A percentile compares a stretch with the other conserved stretches of the same genome.
These are phyloP conservation scores for Hirtodrosophila duncani DNA, from an alignment of 2,888 invertebrate species.

Conservation along the genomic window DNA sequence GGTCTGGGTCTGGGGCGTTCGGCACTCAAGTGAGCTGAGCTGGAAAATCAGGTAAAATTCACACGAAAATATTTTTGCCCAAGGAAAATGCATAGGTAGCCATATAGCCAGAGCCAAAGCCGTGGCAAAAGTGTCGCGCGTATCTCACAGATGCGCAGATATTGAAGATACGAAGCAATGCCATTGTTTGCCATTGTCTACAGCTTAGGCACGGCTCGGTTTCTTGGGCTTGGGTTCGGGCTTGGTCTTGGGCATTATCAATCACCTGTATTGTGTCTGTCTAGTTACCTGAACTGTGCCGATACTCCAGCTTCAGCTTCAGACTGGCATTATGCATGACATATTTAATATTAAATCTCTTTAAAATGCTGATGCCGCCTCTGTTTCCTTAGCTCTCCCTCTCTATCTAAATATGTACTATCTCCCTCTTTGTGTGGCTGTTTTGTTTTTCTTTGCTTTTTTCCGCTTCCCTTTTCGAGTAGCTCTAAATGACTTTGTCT, in stretches of 20 bases:
- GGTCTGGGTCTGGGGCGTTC: constrained; percentile 10
- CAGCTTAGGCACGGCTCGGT: constrained; percentile 25
- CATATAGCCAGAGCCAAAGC: no score
- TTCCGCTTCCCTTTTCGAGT: constrained; percentile 19
- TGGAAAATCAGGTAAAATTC: constrained; percentile 67
- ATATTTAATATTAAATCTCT: constrained; percentile 42
- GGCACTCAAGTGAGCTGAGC: constrained; percentile 39
- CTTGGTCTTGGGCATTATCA: constrained; percentile 51
- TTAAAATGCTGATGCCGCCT: constrained; percentile 27
- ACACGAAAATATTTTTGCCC: constrained; percentile 42
- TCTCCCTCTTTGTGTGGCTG: constrained; percentile 9
- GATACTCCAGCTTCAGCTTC: constrained; percentile 4
- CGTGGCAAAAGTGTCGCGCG: constrained; percentile 39
- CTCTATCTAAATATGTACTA: constrained; percentile 22
- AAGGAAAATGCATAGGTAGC: constrained; percentile 25
- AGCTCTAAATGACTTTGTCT: constrained; percentile 39
- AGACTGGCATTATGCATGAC: constrained; percentile 27
- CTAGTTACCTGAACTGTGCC: constrained; percentile 31
- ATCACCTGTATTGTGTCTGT: constrained; percentile 53
- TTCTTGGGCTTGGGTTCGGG: constrained; percentile 18
- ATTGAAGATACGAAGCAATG: no score
- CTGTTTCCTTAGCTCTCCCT: constrained; percentile 19
- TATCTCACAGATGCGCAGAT: constrained; percentile 43
- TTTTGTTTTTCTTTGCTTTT: constrained; percentile 14
- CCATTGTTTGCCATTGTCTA: constrained; percentile 23